Evolutionary conservation across 2,888 invertebrate species (phyloP), one percentile per base, ranked within the genome.

Genomic region (Pomacea canaliculata): DNA sequence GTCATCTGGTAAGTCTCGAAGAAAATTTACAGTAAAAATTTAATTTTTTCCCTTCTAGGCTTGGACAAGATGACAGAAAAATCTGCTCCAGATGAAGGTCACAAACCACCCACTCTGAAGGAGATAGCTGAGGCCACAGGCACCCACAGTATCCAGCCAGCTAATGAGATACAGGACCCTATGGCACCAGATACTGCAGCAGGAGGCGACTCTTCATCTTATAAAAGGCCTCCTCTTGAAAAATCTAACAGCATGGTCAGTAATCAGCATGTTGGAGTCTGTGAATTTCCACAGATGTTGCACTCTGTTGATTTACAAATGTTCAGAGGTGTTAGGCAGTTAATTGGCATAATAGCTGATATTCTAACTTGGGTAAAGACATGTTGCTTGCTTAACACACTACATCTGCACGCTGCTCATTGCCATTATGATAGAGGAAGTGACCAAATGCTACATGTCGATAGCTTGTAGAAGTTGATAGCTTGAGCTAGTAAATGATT

Each of bases 51-150:
- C 60, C 27, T 5, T 46, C 46, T 77, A 94, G 95, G 94, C 27
- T 95, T 97, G 82, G 95, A 94, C 73, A 95, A 95, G 83, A 98
- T 98, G 96, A 99, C 99, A 8, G 98, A 98, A 91, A 94, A 95
- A 77, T 96, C 97, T 89, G 96, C 96, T 0, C 97, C 98, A 0
- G 97, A 97, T 92, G 96, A 87, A 46, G 84, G 80, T 2, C 88
- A 86, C 81, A 83, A 83, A 12, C 80, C 82, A 60, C 83, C 85
- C 48, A 82, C 86, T 10, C 78, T 86, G 78, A 84, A 87, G 77
- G 88, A 88, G 70, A 80, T 88, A 27, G 89, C 87, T 10, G 84
- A 83, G 65, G 80, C 83, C 19, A 82, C 83, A 49, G 85, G 85
- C 10, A 83, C 86, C 7, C 82, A 83, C 67, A 85, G 78, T 76